Evolutionary conservation across 53 echinoderm and acorn worm genomes (phyloP), one percentile per base, ranked within the genome.

Genomic region (Antedon mediterranea): DNA sequence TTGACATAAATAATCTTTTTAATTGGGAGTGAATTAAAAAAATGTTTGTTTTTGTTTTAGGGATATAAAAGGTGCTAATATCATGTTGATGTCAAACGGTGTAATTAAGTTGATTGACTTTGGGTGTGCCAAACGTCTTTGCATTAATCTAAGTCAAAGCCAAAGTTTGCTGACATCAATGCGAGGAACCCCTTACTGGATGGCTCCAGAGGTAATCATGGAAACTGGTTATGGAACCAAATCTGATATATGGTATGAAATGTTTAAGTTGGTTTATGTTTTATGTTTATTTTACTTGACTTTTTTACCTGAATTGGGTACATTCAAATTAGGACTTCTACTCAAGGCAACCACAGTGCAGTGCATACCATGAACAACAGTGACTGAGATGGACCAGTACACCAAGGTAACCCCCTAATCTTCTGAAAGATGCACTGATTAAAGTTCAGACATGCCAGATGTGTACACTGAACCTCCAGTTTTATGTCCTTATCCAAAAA

Each of bases 171-270:
- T 97, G 44, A 97, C 88, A 71, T 97, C 97, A 0, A 97, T 97
- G 97, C 80, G 89, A 33, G 97, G 97, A 3, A 97, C 97, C 0
- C 97, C 97, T 0, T 97, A 97, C 74, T 97, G 97, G 97, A 97
- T 97, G 92, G 92, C 97, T 41, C 97, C 97, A 3, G 91, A 92
- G 75, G 92, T 92, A 34, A 89, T 97, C 79, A 92, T 97, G 97
- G 97, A 97, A 78, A 97, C 88, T 0, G 97, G 97, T 0, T 90
- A 92, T 74, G 92, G 97, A 43, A 85, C 87, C 77, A 92, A 97
- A 71, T 97, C 97, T 4, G 97, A 97, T 57, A 86, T 88, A 32
- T 97, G 97, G 97, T 97, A 71, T 92, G 85, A 74, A 1, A 31
- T 31, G 8, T n/a, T 28, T 34, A 32, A 31, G 7, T n/a, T n/a